A percentile compares a stretch with the other conserved stretches of the same genome.
phyloP scores from a whole-genome alignment of 2,797 vertebrate species.

The Mallotus villosus region DNA sequence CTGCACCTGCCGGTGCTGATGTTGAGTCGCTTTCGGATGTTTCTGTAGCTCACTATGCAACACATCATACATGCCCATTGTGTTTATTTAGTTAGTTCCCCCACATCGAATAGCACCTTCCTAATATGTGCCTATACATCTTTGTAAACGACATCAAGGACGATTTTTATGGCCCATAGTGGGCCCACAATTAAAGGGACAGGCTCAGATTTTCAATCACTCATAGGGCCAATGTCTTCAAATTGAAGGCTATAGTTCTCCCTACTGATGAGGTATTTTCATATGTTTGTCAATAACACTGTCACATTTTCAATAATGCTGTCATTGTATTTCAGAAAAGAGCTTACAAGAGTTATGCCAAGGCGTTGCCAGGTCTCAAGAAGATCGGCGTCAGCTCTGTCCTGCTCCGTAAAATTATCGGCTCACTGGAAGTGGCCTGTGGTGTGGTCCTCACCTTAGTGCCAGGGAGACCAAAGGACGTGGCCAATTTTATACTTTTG shows the following conservation, averaged over 20 bases:
- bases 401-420: conserved; percentile 94
- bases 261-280: neutral
- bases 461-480: conserved; percentile 92
- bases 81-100: neutral
- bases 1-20: conserved; percentile 71
- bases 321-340: conserved; percentile 86
- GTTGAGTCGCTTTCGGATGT: conserved; percentile 31
- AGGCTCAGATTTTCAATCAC: neutral
- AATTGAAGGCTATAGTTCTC: neutral
- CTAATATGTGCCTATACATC: too few species aligned
- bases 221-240: neutral
- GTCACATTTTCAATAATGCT: neutral
- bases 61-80: neutral
- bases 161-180: neutral
- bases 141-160: neutral
- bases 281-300: neutral
- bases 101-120: too few species aligned
- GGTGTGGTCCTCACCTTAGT: conserved; percentile 95
- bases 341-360: conserved; percentile 96
- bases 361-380: conserved; percentile 92
- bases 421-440: conserved; percentile 91
- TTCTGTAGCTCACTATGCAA: neutral
- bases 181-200: neutral
- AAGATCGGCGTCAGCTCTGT: conserved; percentile 96
- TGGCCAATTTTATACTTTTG: conserved; percentile 95